Evolutionary conservation across 2,113 vertebrate species (phyloP).

Genomic region (Tenebrosternarchus preto): DNA sequence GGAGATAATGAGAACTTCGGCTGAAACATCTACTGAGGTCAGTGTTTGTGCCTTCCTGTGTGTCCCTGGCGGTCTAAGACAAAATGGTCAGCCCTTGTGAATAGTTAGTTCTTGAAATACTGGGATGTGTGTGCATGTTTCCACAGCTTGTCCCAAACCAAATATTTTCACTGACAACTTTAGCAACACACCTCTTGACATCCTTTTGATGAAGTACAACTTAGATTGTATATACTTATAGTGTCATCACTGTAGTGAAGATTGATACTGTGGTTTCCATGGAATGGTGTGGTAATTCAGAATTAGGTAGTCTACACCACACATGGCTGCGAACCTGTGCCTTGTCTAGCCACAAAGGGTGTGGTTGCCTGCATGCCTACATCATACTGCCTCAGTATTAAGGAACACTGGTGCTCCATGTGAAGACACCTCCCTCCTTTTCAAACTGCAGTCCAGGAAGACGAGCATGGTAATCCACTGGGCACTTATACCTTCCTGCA

Average conservation of each 20-base stretch:
- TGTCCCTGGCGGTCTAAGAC: background rate
- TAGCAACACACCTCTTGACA: background rate
- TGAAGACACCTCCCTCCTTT: conserved; percentile 7
- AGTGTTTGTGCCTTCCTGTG: conserved; percentile 23
- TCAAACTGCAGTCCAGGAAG: background rate
- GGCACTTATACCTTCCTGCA: conserved; percentile 16
- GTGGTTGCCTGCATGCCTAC: conserved; percentile 18
- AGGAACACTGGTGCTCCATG: background rate
- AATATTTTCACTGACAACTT: background rate
- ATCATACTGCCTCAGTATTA: conserved; percentile 16
- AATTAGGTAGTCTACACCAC: conserved; percentile 22
- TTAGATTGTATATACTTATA: conserved; percentile 8
- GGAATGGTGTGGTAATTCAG: conserved; percentile 13
- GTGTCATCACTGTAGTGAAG: background rate
- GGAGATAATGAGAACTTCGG: conserved; percentile 39
- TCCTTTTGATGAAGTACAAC: conserved; percentile 2
- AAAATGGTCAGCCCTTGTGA: too few species aligned
- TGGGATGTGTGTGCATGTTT: background rate
- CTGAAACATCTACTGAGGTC: background rate
- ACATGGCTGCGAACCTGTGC: conserved; percentile 3
- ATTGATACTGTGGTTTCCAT: conserved; percentile 27
- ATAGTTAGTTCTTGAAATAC: background rate
- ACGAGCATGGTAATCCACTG: conserved; percentile 7
- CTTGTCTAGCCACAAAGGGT: conserved; percentile 29
- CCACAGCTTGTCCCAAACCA: background rate